Evolutionary conservation across 2,888 invertebrate species (phyloP), one percentile per base, ranked within the genome.

Genomic region (Minunthozetes semirufus): DNA sequence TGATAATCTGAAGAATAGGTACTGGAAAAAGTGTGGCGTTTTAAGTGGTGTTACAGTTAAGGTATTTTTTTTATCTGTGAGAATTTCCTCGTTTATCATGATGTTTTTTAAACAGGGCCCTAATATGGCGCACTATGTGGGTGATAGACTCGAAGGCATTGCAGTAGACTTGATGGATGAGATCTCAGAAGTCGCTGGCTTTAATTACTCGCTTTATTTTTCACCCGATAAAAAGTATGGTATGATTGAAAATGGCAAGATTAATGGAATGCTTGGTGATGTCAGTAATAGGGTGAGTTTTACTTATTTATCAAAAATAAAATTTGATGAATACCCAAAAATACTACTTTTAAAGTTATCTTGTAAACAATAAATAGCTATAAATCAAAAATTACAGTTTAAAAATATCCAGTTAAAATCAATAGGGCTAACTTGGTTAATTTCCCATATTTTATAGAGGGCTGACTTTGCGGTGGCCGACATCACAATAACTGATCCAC

Each of bases 191-290:
- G 29, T 29, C 8, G 19, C 33, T 33, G 74, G 70, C 42, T 74
- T 74, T 29, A n/a, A 50, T n/a, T 74, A 74, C 59, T 22, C 22
- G 13, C 50, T 74, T 1, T 74, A 74, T 25, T 74, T 74, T 19
- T 56, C 71, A 38, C 74, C 74, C 25, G 74, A 74, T 27, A 70
- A 70, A 8, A 74, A 70, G 42, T 74, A 74, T 27, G 74, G 74
- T 22, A 19, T 70, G 53, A 17, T 42, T 53, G 27, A 73, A 15
- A 38, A 70, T 42, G 42, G 25, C 19, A 29, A 53, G 13, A 74
- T 74, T 9, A 74, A 74, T 59, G 74, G 74, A 33, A 74, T 74
- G 74, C 70, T 74, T 38, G 74, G 74, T 8, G 74, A 74, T 46
- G 70, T 74, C 6, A 71, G 27, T 61, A 38, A 70, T 29, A 53